A percentile compares a stretch with the other conserved stretches of the same genome.
These are phyloP conservation scores for Glandiceps talaboti DNA, from an alignment of 53 echinoderm and acorn worm genomes.

Conservation along the genomic window DNA sequence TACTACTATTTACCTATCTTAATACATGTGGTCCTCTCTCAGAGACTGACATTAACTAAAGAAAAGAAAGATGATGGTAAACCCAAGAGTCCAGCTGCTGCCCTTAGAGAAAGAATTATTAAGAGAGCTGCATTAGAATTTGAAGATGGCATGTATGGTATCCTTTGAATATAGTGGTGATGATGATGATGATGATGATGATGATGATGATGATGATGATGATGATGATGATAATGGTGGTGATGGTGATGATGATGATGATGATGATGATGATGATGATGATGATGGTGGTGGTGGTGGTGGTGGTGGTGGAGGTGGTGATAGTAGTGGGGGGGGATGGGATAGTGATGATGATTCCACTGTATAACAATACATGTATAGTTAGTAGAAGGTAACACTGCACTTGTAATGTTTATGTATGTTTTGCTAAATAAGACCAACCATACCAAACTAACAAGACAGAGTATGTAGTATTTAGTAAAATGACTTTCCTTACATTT, in stretches of 20 bases:
- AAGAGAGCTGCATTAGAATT: slow-evolving; percentile 84
- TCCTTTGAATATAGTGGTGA: slow-evolving; percentile 41
- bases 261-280: slow-evolving; percentile 11
- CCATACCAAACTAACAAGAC: too few relatives aligned
- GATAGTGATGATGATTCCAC: too few relatives aligned
- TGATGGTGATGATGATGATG: slow-evolving; percentile 16
- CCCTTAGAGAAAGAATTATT: slow-evolving; percentile 69
- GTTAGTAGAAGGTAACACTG: too few relatives aligned
- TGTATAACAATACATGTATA: too few relatives aligned
- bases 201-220: slow-evolving; percentile 14
- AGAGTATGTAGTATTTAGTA: too few relatives aligned
- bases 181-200: slow-evolving; percentile 11
- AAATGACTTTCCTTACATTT: too few relatives aligned
- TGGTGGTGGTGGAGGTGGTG: too few relatives aligned
- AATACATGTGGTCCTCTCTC: not conserved
- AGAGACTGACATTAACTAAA: slow-evolving; percentile 79
- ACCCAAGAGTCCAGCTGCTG: slow-evolving; percentile 52
- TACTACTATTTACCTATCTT: not conserved
- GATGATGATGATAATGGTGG: slow-evolving; percentile 9
- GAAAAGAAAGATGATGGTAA: slow-evolving; percentile 28
- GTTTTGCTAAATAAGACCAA: too few relatives aligned
- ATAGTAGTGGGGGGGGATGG: too few relatives aligned
- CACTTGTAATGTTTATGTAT: too few relatives aligned
- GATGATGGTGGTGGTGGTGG: too few relatives aligned
- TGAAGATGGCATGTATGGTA: slow-evolving; percentile 98